phyloP scores from a whole-genome alignment of 2,797 vertebrate species.

The Peromyscus nudipes region DNA sequence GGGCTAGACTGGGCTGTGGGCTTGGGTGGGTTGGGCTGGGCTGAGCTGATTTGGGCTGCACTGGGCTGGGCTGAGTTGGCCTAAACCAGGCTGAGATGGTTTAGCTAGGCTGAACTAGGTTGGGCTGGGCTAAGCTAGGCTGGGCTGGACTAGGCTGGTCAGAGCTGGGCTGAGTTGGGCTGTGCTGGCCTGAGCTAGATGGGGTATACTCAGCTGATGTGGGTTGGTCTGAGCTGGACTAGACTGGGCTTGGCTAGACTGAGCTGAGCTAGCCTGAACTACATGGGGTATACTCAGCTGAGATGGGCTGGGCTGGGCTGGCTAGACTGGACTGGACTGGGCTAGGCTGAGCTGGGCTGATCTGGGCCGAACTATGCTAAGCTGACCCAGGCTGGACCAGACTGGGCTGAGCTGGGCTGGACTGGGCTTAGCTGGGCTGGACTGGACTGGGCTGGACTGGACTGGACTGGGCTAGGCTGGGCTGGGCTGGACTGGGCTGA shows the following conservation, averaged over 20 bases:
- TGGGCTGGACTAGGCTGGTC: not conserved
- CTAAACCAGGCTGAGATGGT: no score
- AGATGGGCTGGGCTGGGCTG: not conserved
- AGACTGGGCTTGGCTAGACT: rapidly evolving
- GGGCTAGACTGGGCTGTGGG: not conserved
- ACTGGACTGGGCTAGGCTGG: not conserved
- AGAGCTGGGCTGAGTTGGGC: not conserved
- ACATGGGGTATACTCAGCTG: rapidly evolving
- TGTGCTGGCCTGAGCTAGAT: not conserved
- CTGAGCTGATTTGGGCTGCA: not conserved
- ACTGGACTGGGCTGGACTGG: not conserved
- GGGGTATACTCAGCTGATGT: not conserved
- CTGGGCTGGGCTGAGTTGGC: not conserved
- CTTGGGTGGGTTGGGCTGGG: not conserved
- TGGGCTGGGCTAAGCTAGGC: not conserved
- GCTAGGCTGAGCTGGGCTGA: not conserved
- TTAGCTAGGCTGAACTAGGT: not conserved
- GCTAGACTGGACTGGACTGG: rapidly evolving
- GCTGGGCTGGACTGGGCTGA: not conserved
- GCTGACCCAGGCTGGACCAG: not conserved
- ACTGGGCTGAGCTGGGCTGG: not conserved
- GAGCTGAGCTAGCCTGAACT: not conserved
- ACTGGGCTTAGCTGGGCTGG: not conserved
- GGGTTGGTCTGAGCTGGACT: not conserved
- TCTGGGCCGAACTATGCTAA: not conserved